These are phyloP conservation scores for Ivindomyrus marchei DNA, from an alignment of 2,113 vertebrate genomes.

Conservation along the genomic window DNA sequence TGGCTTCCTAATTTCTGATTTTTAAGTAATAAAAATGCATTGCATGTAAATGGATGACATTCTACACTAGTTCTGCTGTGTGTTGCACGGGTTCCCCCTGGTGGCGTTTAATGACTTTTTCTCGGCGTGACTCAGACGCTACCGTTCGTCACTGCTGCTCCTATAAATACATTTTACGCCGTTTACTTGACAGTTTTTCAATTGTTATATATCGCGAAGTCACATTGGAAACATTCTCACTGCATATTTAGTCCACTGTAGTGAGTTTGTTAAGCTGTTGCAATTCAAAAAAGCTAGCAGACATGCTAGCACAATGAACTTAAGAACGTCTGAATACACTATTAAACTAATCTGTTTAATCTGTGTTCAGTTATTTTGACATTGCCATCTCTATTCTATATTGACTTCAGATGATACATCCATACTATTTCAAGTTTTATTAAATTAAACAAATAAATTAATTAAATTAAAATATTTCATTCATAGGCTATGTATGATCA, in stretches of 20 bases:
- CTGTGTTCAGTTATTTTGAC: background rate
- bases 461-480: background rate
- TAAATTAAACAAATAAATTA: background rate
- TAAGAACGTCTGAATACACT: background rate
- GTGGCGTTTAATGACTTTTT: background rate
- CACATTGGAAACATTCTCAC: background rate
- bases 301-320: background rate
- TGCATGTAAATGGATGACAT: background rate
- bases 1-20: background rate
- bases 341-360: background rate
- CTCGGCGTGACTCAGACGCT: background rate
- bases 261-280: background rate
- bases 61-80: background rate
- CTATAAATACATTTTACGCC: background rate
- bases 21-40: background rate
- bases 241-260: background rate
- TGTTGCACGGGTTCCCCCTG: conserved; percentile 1
- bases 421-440: background rate
- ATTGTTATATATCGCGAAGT: background rate
- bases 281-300: background rate
- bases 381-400: background rate
- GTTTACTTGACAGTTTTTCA: background rate
- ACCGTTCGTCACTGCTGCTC: background rate
- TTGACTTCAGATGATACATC: background rate
- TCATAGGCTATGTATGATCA: background rate